phyloP scores from a whole-genome alignment of 2,888 invertebrate species.

The Seira ritae region DNA sequence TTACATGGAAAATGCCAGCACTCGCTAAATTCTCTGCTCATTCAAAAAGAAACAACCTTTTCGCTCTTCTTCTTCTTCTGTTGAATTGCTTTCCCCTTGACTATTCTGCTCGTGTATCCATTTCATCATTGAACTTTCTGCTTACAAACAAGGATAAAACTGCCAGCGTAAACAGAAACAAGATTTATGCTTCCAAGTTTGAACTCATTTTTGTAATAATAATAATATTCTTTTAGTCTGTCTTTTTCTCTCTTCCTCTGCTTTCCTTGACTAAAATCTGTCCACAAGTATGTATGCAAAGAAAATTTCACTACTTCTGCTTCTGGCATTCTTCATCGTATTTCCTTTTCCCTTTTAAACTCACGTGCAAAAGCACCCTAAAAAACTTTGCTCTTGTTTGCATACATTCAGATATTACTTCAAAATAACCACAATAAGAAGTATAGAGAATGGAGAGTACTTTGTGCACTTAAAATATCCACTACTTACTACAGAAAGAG shows the following conservation, averaged over 20 bases:
- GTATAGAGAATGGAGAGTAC: no score
- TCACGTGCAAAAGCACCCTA: neutral
- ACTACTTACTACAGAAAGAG: no score
- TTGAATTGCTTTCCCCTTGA: neutral
- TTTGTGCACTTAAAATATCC: no score
- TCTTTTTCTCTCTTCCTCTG: neutral
- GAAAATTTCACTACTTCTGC: neutral
- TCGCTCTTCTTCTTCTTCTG: neutral
- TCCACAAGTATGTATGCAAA: neutral
- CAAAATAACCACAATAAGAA: constrained; percentile 1
- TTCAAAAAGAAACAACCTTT: neutral
- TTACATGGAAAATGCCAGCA: no score
- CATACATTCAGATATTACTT: neutral
- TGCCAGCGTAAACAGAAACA: constrained; percentile 60
- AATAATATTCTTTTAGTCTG: constrained; percentile 43
- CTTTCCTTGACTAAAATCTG: neutral
- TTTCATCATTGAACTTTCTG: constrained; percentile 61
- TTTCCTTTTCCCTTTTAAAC: neutral
- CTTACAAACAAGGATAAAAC: constrained; percentile 58
- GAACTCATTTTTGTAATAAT: constrained; percentile 53
- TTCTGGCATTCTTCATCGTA: neutral
- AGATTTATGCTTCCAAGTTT: constrained; percentile 51
- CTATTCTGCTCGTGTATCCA: constrained; percentile 33
- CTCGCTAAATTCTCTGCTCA: neutral
- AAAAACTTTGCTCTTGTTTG: neutral